Evolutionary conservation across 1,140 invertebrate genomes (phyloP).

Genomic region (Trigoniulus corallinus): DNA sequence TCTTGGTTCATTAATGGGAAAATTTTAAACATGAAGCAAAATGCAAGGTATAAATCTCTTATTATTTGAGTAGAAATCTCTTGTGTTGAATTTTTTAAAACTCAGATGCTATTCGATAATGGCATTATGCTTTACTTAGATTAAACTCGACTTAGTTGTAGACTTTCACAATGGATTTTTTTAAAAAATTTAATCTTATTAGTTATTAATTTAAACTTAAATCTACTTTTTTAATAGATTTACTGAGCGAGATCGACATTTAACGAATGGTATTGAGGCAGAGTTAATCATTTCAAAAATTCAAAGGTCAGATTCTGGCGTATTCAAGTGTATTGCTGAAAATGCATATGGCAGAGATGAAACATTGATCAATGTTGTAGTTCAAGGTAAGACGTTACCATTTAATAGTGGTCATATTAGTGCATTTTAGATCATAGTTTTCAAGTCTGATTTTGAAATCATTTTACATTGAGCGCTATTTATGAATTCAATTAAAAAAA

Average conservation of each 20-base stretch:
- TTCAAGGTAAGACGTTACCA: constrained; percentile 26
- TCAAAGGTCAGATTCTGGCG: constrained; percentile 24
- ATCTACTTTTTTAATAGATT: background rate
- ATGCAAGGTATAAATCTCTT: too few relatives aligned
- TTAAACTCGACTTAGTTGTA: too few relatives aligned
- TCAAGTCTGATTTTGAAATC: too few relatives aligned
- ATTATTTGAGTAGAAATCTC: too few relatives aligned
- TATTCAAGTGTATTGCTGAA: constrained; percentile 27
- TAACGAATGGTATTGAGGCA: constrained; percentile 7
- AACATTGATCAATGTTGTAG: constrained; percentile 26
- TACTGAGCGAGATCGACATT: background rate
- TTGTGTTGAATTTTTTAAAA: too few relatives aligned
- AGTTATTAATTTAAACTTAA: too few relatives aligned
- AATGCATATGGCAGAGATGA: constrained; percentile 28
- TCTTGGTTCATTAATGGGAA: constrained; percentile 11
- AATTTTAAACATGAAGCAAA: background rate
- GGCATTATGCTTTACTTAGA: too few relatives aligned
- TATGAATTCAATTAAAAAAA: too few relatives aligned
- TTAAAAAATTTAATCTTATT: too few relatives aligned
- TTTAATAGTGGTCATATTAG: background rate
- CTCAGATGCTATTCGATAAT: too few relatives aligned
- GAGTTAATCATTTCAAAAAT: constrained; percentile 22
- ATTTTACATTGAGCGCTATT: background rate
- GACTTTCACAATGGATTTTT: too few relatives aligned
- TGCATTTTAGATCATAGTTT: background rate